Conservation (phyloP, 2,113 vertebrate species). For the Zapus hudsonius region DNA sequence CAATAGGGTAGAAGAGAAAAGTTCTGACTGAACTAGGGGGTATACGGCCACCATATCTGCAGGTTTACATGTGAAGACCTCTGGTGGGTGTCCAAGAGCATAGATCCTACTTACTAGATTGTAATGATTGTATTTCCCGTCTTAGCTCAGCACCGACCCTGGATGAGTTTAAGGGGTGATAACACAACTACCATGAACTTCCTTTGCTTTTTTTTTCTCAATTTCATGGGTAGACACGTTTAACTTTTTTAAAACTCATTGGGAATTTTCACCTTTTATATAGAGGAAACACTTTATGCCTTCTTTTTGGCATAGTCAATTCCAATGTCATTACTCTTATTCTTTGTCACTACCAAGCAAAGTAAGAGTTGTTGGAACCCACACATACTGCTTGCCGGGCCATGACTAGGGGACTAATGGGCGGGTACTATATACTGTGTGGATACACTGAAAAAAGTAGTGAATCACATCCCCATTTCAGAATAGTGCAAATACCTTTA, state of each 20-base stretch:
- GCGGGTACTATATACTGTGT: background rate
- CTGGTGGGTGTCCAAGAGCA: background rate
- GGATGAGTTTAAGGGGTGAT: background rate
- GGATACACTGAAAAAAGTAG: background rate
- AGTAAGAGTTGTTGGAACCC: background rate
- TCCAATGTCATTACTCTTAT: background rate
- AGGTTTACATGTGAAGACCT: background rate
- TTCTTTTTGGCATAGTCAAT: background rate
- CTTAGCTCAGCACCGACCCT: background rate
- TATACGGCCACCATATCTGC: background rate
- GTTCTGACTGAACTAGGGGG: too few species aligned
- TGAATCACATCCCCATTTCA: background rate
- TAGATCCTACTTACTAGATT: too few species aligned
- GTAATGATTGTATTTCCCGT: background rate
- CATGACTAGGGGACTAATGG: background rate
- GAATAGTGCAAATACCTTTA: background rate
- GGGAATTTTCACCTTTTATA: background rate
- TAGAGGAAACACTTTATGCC: background rate
- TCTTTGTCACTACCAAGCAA: background rate
- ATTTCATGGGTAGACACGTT: background rate
- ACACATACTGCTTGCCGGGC: too few species aligned
- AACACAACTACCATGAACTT: background rate
- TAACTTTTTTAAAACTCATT: background rate
- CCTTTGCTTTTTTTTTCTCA: background rate
- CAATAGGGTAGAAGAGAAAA: background rate